Conservation (phyloP, 2,113 vertebrate species). For the Petrocephalus zakoni region DNA sequence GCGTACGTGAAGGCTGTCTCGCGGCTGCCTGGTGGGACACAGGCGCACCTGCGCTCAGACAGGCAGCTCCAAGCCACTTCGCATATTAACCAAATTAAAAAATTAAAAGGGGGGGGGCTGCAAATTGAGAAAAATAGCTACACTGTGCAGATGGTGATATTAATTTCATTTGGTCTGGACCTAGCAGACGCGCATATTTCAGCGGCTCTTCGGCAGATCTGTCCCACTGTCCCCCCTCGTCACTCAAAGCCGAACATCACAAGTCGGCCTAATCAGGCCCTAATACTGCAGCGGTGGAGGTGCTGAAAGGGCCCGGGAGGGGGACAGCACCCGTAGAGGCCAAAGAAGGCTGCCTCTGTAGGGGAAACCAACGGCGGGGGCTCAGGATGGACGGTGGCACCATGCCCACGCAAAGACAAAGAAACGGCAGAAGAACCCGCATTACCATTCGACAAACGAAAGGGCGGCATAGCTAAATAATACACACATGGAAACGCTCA, state of each 20-base stretch:
- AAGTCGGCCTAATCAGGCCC: neutral
- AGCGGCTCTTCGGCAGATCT: neutral
- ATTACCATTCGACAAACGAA: neutral
- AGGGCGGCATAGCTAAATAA: slow-evolving; percentile 22
- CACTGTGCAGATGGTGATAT: neutral
- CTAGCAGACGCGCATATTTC: neutral
- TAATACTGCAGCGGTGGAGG: neutral
- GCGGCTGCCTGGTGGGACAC: slow-evolving; percentile 75
- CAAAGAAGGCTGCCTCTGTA: neutral
- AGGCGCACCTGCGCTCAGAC: neutral
- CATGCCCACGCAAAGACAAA: neutral
- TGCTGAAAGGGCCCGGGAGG: neutral
- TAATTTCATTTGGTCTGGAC: neutral
- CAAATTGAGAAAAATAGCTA: neutral
- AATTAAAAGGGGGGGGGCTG: neutral
- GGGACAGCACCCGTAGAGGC: neutral
- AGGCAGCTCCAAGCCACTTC: neutral
- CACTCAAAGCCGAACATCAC: neutral
- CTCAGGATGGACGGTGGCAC: neutral
- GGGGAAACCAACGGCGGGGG: too few species aligned
- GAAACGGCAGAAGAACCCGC: neutral
- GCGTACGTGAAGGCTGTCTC: slow-evolving; percentile 95
- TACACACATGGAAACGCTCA: slow-evolving; percentile 43
- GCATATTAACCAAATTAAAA: neutral
- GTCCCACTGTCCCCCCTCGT: neutral